Conservation (phyloP, 2,888 invertebrate species). For the Odontomyia ornata region DNA sequence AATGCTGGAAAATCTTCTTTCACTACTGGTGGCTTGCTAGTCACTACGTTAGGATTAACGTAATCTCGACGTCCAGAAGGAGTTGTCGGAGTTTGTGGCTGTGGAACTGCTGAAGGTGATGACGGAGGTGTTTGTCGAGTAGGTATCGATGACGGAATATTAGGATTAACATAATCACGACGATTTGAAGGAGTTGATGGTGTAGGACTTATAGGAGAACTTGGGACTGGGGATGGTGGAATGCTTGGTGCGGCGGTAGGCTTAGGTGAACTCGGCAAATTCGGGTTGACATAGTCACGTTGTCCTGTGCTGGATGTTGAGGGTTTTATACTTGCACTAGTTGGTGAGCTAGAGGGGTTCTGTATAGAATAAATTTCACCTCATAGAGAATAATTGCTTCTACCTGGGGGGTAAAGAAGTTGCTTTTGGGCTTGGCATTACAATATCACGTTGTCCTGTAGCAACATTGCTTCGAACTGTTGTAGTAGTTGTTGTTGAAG, state of each 20-base stretch:
- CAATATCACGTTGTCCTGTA: conserved; percentile 32
- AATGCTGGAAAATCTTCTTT: conserved; percentile 47
- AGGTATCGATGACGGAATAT: not conserved
- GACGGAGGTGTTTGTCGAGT: not conserved
- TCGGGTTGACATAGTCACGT: conserved; percentile 34
- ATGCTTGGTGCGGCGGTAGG: too few relatives aligned
- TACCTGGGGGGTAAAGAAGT: not conserved
- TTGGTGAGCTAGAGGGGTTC: not conserved
- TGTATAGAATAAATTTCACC: too few relatives aligned
- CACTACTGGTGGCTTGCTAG: not conserved
- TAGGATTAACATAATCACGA: conserved; percentile 46
- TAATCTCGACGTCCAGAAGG: conserved; percentile 23
- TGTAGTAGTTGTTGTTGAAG: conserved; percentile 51
- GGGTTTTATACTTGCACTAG: not conserved
- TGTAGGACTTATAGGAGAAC: not conserved
- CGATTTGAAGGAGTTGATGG: conserved; percentile 22
- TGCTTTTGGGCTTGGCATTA: conserved; percentile 1
- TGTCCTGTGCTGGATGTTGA: not conserved
- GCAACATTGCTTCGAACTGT: conserved; percentile 44
- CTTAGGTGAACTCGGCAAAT: not conserved
- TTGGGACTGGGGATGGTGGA: not conserved
- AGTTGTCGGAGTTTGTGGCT: not conserved
- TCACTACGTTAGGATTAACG: conserved; percentile 23
- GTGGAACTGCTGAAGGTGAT: not conserved
- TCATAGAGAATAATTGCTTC: not conserved